Evolutionary conservation across 2,797 vertebrate genomes (phyloP), one percentile per base, ranked within the genome.

Genomic region (Loris lydekkerianus): DNA sequence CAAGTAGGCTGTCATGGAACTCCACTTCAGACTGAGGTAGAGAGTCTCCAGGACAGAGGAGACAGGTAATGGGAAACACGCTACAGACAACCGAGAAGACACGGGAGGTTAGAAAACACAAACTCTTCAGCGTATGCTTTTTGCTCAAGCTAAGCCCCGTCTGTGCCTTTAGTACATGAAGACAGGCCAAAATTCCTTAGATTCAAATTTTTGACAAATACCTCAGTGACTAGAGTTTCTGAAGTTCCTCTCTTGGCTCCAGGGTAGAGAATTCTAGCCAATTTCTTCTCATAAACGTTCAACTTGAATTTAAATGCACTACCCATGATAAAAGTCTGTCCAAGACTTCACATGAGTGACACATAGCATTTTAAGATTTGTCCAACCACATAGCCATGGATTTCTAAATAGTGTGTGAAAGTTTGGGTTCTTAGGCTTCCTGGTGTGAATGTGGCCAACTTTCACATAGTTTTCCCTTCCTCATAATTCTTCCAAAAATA

Each of bases 301-400:
- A 96, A 7, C 87, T 93, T 97, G 92, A 94, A 93, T 70, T 97
- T 90, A 67, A 88, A 86, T 84, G 95, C 86, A 31, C 72, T 96
- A 86, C 29, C 61, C 78, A 93, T 60, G 83, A 31, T 29, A 80
- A 89, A 61, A 86, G 37, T 86, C 34, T 82, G 53, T 93, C 73
- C 72, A 86, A 92, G 93, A 92, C 88, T 96, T 94, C 49, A 69
- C 60, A 91, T 93, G 69, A 93, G 43, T 86, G 87, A 93, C 84
- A 89, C 17, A 46, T 63, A 96, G 40, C 82, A 90, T 83, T 94
- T 93, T 76, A 96, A 94, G 90, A 92, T 69, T 86, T 94, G 70
- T 93, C 63, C 92, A 60, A 84, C 86, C 75, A 46, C 85, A 96
- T 86, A 97, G 90, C 40, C 65, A 27, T 84, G 70, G 80, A 91